phyloP scores from a whole-genome alignment of 1,140 invertebrate genomes.

The Drosophila parabipectinata region DNA sequence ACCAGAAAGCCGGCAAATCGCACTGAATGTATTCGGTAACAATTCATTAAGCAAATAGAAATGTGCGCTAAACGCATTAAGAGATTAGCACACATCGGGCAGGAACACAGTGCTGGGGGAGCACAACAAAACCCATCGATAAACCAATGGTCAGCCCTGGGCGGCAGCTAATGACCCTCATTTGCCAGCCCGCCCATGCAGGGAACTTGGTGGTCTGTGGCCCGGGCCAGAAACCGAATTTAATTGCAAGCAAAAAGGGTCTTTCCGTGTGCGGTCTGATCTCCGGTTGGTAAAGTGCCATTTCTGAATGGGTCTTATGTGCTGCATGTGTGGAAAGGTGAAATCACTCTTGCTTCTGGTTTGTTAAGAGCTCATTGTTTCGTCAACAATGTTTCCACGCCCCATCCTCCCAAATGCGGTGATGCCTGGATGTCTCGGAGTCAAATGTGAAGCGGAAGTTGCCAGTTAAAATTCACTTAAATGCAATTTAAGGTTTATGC shows the following conservation, averaged over 20 bases:
- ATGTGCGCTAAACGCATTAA: conserved; percentile 82
- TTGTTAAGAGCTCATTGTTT: conserved; percentile 78
- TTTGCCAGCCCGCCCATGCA: conserved; percentile 39
- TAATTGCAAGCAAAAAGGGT: conserved; percentile 59
- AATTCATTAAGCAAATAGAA: conserved; percentile 83
- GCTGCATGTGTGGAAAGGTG: conserved; percentile 65
- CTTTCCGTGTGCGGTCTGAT: conserved; percentile 56
- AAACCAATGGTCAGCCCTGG: conserved; percentile 47
- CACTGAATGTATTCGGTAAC: conserved; percentile 77
- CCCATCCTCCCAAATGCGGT: conserved; percentile 21
- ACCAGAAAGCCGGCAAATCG: conserved; percentile 51
- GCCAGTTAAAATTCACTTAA: conserved; percentile 71
- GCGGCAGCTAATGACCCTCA: conserved; percentile 78
- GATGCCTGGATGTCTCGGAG: conserved; percentile 11
- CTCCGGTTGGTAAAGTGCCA: conserved; percentile 31
- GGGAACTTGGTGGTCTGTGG: conserved; percentile 1
- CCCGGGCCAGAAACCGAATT: conserved; percentile 27
- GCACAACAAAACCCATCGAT: conserved; percentile 54
- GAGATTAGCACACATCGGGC: conserved; percentile 77
- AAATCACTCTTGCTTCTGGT: conserved; percentile 61
- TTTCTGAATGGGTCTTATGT: conserved; percentile 19
- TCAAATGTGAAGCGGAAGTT: conserved; percentile 56
- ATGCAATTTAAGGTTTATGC: conserved; percentile 57
- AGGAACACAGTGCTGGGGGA: conserved; percentile 19
- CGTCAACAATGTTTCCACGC: conserved; percentile 65